These are phyloP conservation scores for Drosophila nigritarsus DNA, from an alignment of 2,888 invertebrate species.

Conservation along the genomic window DNA sequence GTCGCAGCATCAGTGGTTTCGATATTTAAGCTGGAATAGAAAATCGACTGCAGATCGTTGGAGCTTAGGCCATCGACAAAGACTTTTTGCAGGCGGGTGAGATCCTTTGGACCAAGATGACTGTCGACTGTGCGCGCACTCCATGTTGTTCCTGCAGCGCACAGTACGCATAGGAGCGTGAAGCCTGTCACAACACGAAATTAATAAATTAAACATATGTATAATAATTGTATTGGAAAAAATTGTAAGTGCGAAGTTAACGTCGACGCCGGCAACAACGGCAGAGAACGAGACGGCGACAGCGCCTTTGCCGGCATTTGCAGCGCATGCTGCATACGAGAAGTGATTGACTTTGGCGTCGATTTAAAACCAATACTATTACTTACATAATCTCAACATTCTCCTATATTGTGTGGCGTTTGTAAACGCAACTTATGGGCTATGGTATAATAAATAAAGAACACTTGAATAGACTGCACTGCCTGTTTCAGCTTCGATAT, in stretches of 20 bases:
- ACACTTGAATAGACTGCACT: conserved; percentile 59
- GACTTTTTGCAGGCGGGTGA: conserved; percentile 83
- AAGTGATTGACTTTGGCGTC: neutral
- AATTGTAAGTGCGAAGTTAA: conserved; percentile 1
- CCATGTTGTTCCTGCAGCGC: conserved; percentile 46
- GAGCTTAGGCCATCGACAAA: conserved; percentile 86
- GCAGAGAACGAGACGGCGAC: conserved; percentile 46
- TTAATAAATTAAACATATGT: neutral
- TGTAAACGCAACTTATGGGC: conserved; percentile 58
- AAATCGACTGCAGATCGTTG: conserved; percentile 88
- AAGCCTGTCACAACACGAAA: conserved; percentile 38
- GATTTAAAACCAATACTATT: neutral
- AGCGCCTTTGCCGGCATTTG: conserved; percentile 61
- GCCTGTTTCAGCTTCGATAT: conserved; percentile 63
- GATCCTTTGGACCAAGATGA: conserved; percentile 81
- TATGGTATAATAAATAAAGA: conserved; percentile 62
- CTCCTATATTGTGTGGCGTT: conserved; percentile 56
- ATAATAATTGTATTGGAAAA: conserved; percentile 3
- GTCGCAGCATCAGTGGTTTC: conserved; percentile 88
- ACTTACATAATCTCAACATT: conserved; percentile 67
- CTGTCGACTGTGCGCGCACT: conserved; percentile 81
- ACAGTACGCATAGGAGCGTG: conserved; percentile 57
- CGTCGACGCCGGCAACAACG: conserved; percentile 52
- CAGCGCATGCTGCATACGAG: conserved; percentile 5
- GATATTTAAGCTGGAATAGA: conserved; percentile 91